Evolutionary conservation across 2,888 invertebrate species (phyloP), one percentile per base, ranked within the genome.

Genomic region (Chrysodeixis includens): DNA sequence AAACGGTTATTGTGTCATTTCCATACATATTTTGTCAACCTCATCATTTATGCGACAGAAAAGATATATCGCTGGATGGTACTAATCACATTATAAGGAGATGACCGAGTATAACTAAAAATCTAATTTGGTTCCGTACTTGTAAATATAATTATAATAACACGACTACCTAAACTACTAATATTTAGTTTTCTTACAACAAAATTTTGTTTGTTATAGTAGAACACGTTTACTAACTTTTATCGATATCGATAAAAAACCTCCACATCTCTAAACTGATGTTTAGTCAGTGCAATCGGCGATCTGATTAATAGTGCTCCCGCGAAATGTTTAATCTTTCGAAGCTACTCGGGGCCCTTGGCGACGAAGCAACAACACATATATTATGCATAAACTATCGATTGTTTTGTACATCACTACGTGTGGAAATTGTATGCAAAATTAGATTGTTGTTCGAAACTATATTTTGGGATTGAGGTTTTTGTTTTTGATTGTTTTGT

Each of bases 251-350:
- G 88, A 89, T 81, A 75, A 66, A 71, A 51, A 30, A 1, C 8
- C 8, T 10, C 8, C 30, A 56, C 89, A 84, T 72, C 89, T 65
- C 88, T 85, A 85, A 72, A 74, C 78, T 79, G 84, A 87, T 93
- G 92, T 93, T 93, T 93, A 93, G 93, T 92, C 90, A 92, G 91
- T 93, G 94, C 94, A 94, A 95, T 94, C 94, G 92, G 90, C 94
- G 91, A 95, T 94, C 94, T 95, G 95, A 95, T 95, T 94, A 95
- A 95, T 95, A 94, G 94, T 92, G 88, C 84, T 91, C 86, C 86
- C 88, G 91, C 89, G 92, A 93, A 93, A 94, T 94, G 94, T 94
- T 94, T 94, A 95, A 95, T 95, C 94, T 93, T 93, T 89, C 86
- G 86, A 83, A 86, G 91, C 90, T 90, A 92, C 90, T 72, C 63